Evolutionary conservation across 2,113 vertebrate species (phyloP).

Genomic region (Anguilla japonica): DNA sequence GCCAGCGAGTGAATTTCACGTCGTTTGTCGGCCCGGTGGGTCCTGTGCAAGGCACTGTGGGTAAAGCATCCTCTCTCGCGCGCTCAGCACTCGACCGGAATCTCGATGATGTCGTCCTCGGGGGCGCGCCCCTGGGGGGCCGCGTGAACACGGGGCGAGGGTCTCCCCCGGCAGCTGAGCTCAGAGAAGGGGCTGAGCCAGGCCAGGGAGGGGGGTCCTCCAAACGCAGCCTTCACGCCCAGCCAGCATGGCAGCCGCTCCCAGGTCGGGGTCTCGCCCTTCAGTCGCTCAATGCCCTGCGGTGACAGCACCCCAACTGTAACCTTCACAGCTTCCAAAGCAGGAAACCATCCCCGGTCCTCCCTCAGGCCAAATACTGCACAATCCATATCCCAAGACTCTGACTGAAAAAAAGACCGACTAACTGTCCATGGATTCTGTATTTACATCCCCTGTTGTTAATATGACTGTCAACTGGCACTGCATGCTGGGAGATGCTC

Average conservation of each 20-base stretch:
- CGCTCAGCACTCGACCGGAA: conserved; percentile 54
- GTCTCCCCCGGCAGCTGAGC: conserved; percentile 57
- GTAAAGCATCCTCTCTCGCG: not conserved
- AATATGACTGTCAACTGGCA: not conserved
- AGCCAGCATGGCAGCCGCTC: conserved; percentile 74
- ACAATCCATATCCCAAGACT: not conserved
- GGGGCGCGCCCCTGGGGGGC: conserved; percentile 68
- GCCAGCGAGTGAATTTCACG: no score
- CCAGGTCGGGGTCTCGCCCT: conserved; percentile 82
- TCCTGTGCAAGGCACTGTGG: not conserved
- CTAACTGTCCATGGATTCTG: not conserved
- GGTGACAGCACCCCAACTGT: conserved; percentile 40
- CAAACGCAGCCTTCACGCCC: conserved; percentile 76
- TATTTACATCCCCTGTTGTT: not conserved
- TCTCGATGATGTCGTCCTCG: conserved; percentile 72
- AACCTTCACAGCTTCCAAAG: not conserved
- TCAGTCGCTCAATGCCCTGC: conserved; percentile 92
- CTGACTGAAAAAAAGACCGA: not conserved
- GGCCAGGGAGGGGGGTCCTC: conserved; percentile 74
- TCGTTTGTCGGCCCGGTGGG: not conserved
- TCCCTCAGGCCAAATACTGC: not conserved
- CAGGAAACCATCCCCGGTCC: not conserved
- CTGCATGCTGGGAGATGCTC: not conserved
- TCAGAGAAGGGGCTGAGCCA: conserved; percentile 87
- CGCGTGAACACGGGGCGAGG: conserved; percentile 15